Evolutionary conservation across 2,888 invertebrate species (phyloP).

Genomic region (Ormia ochracea): DNA sequence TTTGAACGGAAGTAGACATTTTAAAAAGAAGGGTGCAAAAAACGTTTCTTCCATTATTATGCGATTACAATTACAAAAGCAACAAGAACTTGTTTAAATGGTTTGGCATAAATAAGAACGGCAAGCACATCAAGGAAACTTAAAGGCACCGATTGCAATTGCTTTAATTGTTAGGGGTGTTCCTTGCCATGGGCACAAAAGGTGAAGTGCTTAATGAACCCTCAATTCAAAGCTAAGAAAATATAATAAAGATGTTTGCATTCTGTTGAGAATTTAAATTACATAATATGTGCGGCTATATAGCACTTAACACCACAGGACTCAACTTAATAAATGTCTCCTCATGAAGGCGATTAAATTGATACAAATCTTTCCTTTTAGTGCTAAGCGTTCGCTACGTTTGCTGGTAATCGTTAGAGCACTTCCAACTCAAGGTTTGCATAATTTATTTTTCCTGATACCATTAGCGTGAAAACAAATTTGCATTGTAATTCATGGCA

Average conservation of each 20-base stretch:
- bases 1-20: conserved; percentile 26
- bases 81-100: neutral
- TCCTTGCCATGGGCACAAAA: neutral
- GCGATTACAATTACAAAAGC: neutral
- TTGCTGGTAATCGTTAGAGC: neutral
- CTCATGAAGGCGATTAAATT: conserved; percentile 31
- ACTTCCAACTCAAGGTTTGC: neutral
- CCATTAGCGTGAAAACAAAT: neutral
- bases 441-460: neutral
- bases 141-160: conserved; percentile 17
- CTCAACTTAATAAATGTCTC: neutral
- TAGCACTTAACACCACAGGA: conserved; percentile 40
- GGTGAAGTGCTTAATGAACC: conserved; percentile 17
- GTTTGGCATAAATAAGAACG: neutral
- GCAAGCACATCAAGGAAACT: neutral
- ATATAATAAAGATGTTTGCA: conserved; percentile 1
- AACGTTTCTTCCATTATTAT: neutral
- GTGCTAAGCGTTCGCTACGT: neutral
- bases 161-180: conserved; percentile 21
- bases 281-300: too few relatives aligned
- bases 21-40: neutral
- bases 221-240: conserved; percentile 2
- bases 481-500: neutral
- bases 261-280: conserved; percentile 1
- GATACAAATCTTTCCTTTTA: conserved; percentile 34